These are phyloP conservation scores for Premnoplex brunnescens DNA, from an alignment of 2,797 vertebrate species.

Conservation along the genomic window DNA sequence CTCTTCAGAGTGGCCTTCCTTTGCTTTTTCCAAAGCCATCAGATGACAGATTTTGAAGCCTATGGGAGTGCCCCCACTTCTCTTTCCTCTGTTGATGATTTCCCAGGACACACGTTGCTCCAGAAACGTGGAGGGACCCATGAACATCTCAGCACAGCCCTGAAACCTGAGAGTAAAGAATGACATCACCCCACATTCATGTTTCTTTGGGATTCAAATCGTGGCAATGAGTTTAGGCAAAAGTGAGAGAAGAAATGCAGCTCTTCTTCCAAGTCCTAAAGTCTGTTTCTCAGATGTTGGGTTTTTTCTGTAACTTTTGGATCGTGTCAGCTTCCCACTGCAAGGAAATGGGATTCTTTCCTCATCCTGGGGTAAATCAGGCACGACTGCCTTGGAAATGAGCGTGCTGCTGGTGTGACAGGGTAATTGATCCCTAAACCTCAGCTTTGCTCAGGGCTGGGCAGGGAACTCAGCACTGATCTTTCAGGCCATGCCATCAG, in stretches of 20 bases:
- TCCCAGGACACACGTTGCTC: background rate
- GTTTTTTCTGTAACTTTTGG: background rate
- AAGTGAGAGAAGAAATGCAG: background rate
- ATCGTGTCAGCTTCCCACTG: background rate
- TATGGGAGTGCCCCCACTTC: fast-evolving
- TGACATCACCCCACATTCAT: background rate
- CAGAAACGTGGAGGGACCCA: background rate
- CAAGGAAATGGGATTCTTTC: background rate
- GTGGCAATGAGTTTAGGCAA: background rate
- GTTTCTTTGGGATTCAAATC: background rate
- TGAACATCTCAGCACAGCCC: background rate
- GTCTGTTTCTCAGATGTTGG: background rate
- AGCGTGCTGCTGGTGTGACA: background rate
- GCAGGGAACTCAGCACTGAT: background rate
- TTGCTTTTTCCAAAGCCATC: background rate
- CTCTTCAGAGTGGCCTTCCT: background rate
- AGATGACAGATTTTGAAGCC: background rate
- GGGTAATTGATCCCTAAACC: background rate
- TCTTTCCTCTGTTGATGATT: background rate
- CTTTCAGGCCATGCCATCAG: background rate
- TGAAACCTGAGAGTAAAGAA: background rate
- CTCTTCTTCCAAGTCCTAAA: background rate
- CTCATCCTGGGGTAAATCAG: background rate
- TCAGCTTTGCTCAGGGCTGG: background rate
- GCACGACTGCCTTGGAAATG: background rate